These are phyloP conservation scores for Eulithis prunata DNA, from an alignment of 2,888 invertebrate genomes.

Conservation along the genomic window DNA sequence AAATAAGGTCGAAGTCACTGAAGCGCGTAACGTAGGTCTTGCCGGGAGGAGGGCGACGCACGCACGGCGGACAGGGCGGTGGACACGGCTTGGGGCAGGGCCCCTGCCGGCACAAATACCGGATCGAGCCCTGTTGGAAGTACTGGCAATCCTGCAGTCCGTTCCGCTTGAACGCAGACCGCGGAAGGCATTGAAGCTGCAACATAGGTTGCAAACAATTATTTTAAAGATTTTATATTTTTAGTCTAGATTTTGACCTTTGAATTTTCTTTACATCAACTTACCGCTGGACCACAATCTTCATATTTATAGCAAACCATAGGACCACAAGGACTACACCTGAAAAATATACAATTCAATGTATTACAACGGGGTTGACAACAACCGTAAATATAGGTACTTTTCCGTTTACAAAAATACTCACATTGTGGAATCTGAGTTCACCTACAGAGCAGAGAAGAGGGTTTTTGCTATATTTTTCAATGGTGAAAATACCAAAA, in stretches of 20 bases:
- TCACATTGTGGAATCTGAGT: constrained; percentile 46
- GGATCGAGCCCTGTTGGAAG: constrained; percentile 80
- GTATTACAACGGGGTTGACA: no score
- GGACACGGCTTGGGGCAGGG: constrained; percentile 70
- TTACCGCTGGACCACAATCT: constrained; percentile 79
- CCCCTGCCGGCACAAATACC: constrained; percentile 75
- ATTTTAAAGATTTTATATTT: not conserved
- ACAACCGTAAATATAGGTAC: not conserved
- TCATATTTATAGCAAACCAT: constrained; percentile 82
- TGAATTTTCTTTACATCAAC: constrained; percentile 34
- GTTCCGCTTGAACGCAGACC: constrained; percentile 82
- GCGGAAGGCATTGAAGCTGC: constrained; percentile 79
- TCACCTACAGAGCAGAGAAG: constrained; percentile 38
- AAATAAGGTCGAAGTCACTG: constrained; percentile 77
- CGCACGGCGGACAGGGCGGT: constrained; percentile 76
- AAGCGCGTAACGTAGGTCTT: constrained; percentile 80
- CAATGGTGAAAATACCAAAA: constrained; percentile 39
- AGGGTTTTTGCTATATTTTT: constrained; percentile 42
- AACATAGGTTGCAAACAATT: constrained; percentile 32
- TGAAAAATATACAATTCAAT: constrained; percentile 44
- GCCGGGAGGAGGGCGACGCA: constrained; percentile 76
- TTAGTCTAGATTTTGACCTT: not conserved
- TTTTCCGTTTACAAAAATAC: constrained; percentile 25
- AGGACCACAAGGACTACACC: constrained; percentile 79
- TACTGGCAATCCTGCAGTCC: constrained; percentile 80